Base-by-base conservation (phyloP, 2,113 vertebrate genomes). In the Paraplagusia blochii region DNA sequence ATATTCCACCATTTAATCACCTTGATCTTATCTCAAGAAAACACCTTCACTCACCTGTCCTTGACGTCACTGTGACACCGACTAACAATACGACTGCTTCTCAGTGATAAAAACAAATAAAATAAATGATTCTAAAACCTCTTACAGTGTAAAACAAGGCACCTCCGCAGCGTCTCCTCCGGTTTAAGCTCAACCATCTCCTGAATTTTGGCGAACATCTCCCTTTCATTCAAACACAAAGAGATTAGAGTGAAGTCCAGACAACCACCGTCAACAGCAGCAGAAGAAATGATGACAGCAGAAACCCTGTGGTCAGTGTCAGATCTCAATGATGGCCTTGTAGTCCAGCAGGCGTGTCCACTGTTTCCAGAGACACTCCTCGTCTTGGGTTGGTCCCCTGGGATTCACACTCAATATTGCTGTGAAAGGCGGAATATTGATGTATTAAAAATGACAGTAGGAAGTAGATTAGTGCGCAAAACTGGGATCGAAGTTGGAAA, bases 141-240 rank as follows among this genome's bases (percentile, higher is more conserved):
- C n/a, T 29, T 29, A 6, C 6, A 29, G 22, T 29, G 22, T 29
- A 29, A 29, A 2, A 4, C 3, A 29, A 2, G 6, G 22, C 38
- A 83, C 74, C 81, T 78, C 0, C 22, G 40, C 1, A 52, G 19
- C 39, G 58, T 16, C 0, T 62, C 17, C 11, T 60, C 44, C 3
- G 40, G 55, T 8, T 49, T 35, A 17, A 66, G 38, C 13, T 46
- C 34, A 36, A 55, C 11, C 11, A 36, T n/a, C 19, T 11, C 49
- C 4, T 39, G 51, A 17, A 15, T 48, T 11, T 69, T 46, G 55
- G 56, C 34, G 57, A 74, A 71, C 12, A 56, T 80, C 15, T 74
- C 72, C 10, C 71, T 69, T 47, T 79, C 80, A 22, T 63, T 72
- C 73, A 84, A 72, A n/a, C 16, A 12, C 14, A 0, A 7, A 18